A percentile compares a stretch with the other conserved stretches of the same genome.
These are phyloP conservation scores for Tachysurus fulvidraco DNA, from an alignment of 2,113 vertebrate genomes.

Conservation along the genomic window DNA sequence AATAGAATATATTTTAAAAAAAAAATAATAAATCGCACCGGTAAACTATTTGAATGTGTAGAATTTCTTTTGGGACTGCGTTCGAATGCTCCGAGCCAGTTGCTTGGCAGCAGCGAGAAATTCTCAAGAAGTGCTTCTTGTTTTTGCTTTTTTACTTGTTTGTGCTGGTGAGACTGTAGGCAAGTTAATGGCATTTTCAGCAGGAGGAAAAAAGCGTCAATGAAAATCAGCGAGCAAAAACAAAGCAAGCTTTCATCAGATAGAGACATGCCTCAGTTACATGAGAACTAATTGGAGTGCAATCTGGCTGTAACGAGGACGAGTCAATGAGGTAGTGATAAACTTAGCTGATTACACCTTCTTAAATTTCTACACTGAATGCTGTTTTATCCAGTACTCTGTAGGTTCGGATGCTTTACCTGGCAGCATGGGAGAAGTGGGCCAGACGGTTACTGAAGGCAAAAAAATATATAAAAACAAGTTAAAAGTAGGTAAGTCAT, in stretches of 20 bases:
- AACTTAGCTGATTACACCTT: not conserved
- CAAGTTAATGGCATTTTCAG: not conserved
- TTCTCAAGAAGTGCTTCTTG: not conserved
- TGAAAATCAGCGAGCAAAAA: not conserved
- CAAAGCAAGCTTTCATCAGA: not conserved
- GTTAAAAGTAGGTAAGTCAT: constrained; percentile 25
- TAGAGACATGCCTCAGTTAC: not conserved
- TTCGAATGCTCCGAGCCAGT: constrained; percentile 7
- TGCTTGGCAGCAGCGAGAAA: constrained; percentile 18
- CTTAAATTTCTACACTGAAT: not conserved
- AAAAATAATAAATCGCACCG: not conserved
- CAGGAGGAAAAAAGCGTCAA: not conserved
- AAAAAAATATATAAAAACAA: not conserved
- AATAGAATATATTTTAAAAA: not conserved
- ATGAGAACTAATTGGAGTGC: not conserved
- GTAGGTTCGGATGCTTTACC: not conserved
- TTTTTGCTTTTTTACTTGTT: not conserved
- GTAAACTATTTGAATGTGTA: constrained; percentile 11
- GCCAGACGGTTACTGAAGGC: not conserved
- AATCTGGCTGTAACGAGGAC: not conserved
- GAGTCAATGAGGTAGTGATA: not conserved
- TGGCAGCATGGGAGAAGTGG: not conserved
- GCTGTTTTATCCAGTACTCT: not conserved
- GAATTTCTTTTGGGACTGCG: not conserved
- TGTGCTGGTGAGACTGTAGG: not conserved